These are phyloP conservation scores for Molothrus aeneus DNA, from an alignment of 2,797 vertebrate genomes.

Conservation along the genomic window DNA sequence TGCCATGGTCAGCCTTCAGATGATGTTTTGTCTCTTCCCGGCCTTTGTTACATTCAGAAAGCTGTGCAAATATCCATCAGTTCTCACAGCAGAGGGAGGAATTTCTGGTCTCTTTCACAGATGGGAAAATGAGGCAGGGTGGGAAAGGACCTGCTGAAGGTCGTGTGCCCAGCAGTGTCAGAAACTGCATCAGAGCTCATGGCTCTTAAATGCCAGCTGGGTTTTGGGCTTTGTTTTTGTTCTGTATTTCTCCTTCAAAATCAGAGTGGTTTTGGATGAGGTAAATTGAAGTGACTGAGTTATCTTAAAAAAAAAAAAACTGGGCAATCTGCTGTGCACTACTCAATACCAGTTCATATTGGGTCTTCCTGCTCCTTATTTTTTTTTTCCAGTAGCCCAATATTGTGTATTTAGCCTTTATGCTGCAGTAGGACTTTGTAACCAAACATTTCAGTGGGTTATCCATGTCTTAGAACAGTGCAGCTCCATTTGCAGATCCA, in stretches of 20 bases:
- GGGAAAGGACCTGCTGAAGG: background rate
- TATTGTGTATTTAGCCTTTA: background rate
- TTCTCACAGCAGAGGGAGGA: background rate
- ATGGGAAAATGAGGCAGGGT: background rate
- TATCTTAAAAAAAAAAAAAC: background rate
- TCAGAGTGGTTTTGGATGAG: background rate
- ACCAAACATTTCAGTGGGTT: background rate
- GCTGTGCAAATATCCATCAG: background rate
- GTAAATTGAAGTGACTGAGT: background rate
- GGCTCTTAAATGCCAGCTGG: background rate
- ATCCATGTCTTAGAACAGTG: background rate
- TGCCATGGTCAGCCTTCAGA: background rate
- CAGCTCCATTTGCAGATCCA: background rate
- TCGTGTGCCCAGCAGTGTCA: background rate
- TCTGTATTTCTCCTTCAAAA: background rate
- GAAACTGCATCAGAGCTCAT: background rate
- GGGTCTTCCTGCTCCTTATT: background rate
- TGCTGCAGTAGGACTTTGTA: background rate
- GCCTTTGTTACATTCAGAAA: background rate
- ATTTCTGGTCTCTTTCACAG: background rate
- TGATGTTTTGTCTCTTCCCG: background rate
- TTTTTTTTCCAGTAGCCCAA: background rate
- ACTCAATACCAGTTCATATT: background rate
- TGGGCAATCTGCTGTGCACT: background rate
- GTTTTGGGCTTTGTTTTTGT: background rate